These are phyloP conservation scores for Cichladusa arquata DNA, from an alignment of 2,113 vertebrate genomes.

Conservation along the genomic window DNA sequence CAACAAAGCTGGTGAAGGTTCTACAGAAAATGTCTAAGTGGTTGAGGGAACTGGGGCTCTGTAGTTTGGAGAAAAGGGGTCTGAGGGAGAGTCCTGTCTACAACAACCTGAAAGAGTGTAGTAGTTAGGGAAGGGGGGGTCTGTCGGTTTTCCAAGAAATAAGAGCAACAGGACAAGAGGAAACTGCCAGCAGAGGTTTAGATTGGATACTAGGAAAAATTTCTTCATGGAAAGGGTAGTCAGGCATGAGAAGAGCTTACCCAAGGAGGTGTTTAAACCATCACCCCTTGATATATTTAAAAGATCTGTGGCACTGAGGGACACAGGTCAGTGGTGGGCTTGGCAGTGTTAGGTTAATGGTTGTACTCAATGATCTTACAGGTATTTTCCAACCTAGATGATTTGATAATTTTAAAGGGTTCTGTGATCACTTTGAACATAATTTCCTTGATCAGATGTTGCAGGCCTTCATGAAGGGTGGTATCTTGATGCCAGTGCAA, in stretches of 20 bases:
- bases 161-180: not conserved
- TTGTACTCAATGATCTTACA: not conserved
- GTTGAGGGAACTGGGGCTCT: not conserved
- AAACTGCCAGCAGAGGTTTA: not conserved
- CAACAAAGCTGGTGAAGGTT: not conserved
- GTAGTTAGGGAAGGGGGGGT: not conserved
- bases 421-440: not conserved
- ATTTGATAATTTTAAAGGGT: not conserved
- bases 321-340: not conserved
- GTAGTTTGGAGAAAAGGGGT: not conserved
- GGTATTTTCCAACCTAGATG: not conserved
- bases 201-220: not conserved
- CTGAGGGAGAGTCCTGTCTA: not conserved
- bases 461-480: rapidly evolving
- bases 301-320: not conserved
- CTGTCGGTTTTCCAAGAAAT: not conserved
- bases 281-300: not conserved
- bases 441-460: not conserved
- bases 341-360: not conserved
- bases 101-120: not conserved
- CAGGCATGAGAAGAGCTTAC: rapidly evolving
- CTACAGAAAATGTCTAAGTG: not conserved
- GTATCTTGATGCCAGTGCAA: not conserved
- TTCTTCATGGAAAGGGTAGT: not conserved
- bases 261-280: not conserved